Evolutionary conservation across 2,113 vertebrate species (phyloP).

Genomic region (Otolemur garnettii): DNA sequence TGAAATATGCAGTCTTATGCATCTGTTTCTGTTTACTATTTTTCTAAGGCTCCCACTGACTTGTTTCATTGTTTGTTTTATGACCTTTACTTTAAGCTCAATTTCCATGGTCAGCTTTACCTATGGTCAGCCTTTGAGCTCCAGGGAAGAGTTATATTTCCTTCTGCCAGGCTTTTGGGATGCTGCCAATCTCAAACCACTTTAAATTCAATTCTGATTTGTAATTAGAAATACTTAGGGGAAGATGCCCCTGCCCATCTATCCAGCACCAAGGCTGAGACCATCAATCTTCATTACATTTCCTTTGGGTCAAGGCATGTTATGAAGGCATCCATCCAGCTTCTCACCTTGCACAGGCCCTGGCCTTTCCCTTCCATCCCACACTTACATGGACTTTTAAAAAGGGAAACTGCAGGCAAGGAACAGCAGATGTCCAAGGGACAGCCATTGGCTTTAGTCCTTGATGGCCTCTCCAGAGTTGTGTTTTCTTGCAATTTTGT

Average conservation of each 20-base stretch:
- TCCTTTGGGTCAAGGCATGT: background rate
- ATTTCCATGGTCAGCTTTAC: conserved; percentile 8
- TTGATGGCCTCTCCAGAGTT: background rate
- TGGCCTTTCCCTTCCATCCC: background rate
- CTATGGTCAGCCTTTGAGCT: background rate
- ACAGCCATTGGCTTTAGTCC: background rate
- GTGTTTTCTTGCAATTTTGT: conserved; percentile 3
- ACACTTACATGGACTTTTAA: background rate
- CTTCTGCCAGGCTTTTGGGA: background rate
- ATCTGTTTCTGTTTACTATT: conserved; percentile 53
- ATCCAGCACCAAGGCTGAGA: background rate
- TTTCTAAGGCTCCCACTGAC: background rate
- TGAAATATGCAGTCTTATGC: background rate
- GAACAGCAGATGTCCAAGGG: background rate
- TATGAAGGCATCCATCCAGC: background rate
- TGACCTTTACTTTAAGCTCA: background rate
- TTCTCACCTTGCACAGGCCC: background rate
- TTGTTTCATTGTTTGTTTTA: conserved; percentile 53
- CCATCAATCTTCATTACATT: background rate
- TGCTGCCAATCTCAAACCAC: conserved; percentile 13
- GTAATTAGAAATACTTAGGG: conserved; percentile 24
- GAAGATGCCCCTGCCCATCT: background rate
- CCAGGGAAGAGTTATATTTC: conserved; percentile 8
- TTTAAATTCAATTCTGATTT: conserved; percentile 59
- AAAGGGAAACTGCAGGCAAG: background rate